phyloP scores from a whole-genome alignment of 2,797 vertebrate genomes.

The Sebastes minor region DNA sequence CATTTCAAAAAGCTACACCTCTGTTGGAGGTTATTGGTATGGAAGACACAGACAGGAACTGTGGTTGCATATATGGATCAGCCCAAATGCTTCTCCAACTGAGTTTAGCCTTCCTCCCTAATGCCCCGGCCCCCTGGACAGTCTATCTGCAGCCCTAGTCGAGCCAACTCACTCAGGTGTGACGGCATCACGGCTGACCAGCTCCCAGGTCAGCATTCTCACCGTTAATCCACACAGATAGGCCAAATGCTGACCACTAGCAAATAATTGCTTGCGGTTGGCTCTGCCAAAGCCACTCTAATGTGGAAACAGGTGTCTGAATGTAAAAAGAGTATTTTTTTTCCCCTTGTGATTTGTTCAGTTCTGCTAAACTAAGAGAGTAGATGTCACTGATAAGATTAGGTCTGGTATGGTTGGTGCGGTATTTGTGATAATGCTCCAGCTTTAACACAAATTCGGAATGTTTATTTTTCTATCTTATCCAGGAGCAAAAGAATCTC shows the following conservation, averaged over 20 bases:
- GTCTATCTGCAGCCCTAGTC: slow-evolving; percentile 42
- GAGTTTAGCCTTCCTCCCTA: slow-evolving; percentile 48
- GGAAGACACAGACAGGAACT: slow-evolving; percentile 52
- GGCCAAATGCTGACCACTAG: slow-evolving; percentile 68
- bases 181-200: slow-evolving; percentile 66
- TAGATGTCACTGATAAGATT: slow-evolving; percentile 70
- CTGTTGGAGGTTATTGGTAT: slow-evolving; percentile 71
- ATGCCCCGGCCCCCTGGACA: slow-evolving; percentile 36
- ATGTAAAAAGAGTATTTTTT: slow-evolving; percentile 32
- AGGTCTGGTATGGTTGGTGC: slow-evolving; percentile 34
- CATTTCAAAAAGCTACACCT: slow-evolving; percentile 68
- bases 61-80: slow-evolving; percentile 51
- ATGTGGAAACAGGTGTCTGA: slow-evolving; percentile 64
- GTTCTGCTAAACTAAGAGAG: slow-evolving; percentile 56
- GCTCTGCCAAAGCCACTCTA: slow-evolving; percentile 58
- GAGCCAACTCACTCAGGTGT: slow-evolving; percentile 63
- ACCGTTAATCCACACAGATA: slow-evolving; percentile 71
- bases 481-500: slow-evolving; percentile 40
- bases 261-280: slow-evolving; percentile 65
- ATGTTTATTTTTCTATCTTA: slow-evolving; percentile 53
- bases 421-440: slow-evolving; percentile 49
- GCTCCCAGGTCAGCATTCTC: slow-evolving; percentile 74
- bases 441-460: slow-evolving; percentile 44
- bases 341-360: slow-evolving; percentile 48
- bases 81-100: slow-evolving; percentile 51